Evolutionary conservation across 2,797 vertebrate species (phyloP), one percentile per base, ranked within the genome.

Genomic region (Notolabrus celidotus): DNA sequence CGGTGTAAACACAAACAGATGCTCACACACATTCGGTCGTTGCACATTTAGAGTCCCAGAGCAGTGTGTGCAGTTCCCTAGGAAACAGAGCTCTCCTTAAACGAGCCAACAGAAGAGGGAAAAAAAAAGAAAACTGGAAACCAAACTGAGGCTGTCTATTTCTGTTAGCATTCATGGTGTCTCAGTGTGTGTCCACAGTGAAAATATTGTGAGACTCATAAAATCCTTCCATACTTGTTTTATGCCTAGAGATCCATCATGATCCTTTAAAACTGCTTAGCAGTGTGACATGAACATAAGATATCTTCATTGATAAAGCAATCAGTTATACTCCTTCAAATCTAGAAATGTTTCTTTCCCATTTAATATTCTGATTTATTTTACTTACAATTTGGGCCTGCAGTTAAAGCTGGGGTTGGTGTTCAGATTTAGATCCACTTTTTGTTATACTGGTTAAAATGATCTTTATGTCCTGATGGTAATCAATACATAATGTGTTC

Each of bases 11-110:
- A 65, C 53, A 65, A 64, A 70, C 74, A 72, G 20, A 71, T 41
- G 66, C 64, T 70, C 36, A 58, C 55, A 68, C 50, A 64, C 41
- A 70, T 41, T 53, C 38, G 53, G 62, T 27, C 17, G 45, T 11
- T 70, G 41, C 64, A 78, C 63, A 76, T 74, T 73, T 77, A 51
- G 54, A 79, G 72, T 78, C 60, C 56, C 51, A 41, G 31, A 58
- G 74, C 56, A 15, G 45, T 72, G 55, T 76, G 73, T 76, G 74
- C 41, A 10, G 84, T 91, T 86, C 74, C 86, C 82, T 85, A 58
- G 83, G 81, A 77, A 88, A 89, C 83, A 7, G 52, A 71, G 53
- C 55, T n/a, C 58, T 68, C 49, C 38, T 73, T 68, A 82, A 67
- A 56, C 29, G 43, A 47, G 67, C 79, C 80, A 78, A 69, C 72